phyloP scores from a whole-genome alignment of 1,140 invertebrate genomes.

The Camponotus pennsylvanicus region DNA sequence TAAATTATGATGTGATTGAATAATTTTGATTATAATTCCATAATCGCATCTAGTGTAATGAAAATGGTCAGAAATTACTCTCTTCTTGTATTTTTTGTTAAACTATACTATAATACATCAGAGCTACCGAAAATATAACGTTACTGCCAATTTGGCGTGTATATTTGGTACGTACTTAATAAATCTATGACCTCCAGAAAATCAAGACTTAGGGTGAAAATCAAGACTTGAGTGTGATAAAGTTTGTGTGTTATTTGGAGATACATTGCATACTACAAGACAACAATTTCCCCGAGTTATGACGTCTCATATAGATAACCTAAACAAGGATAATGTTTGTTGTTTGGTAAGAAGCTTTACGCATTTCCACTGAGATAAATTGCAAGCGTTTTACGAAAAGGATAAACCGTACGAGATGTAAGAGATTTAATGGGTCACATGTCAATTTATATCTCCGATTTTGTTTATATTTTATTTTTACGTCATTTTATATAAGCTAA shows the following conservation, averaged over 20 bases:
- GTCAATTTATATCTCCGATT: conserved; percentile 14
- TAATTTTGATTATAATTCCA: no score
- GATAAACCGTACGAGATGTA: background rate
- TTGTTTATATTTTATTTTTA: background rate
- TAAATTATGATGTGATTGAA: no score
- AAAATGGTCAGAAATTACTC: no score
- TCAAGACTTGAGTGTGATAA: conserved; percentile 59
- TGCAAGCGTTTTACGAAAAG: conserved; percentile 7
- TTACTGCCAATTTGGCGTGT: conserved; percentile 20
- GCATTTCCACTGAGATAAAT: conserved; percentile 49
- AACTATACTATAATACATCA: background rate
- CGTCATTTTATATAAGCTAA: background rate
- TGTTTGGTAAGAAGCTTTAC: conserved; percentile 31
- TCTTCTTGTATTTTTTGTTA: no score
- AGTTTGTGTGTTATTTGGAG: conserved; percentile 52
- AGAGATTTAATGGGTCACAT: conserved; percentile 10
- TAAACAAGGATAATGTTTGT: conserved; percentile 52
- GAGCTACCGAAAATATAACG: background rate
- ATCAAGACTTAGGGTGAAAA: conserved; percentile 61
- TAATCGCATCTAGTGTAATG: no score
- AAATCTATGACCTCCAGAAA: conserved; percentile 47
- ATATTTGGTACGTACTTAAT: conserved; percentile 37
- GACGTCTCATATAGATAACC: conserved; percentile 52
- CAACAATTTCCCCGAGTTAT: conserved; percentile 38
- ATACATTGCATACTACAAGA: conserved; percentile 38